These are phyloP conservation scores for Engystomops pustulosus DNA, from an alignment of 2,113 vertebrate species.

Conservation along the genomic window DNA sequence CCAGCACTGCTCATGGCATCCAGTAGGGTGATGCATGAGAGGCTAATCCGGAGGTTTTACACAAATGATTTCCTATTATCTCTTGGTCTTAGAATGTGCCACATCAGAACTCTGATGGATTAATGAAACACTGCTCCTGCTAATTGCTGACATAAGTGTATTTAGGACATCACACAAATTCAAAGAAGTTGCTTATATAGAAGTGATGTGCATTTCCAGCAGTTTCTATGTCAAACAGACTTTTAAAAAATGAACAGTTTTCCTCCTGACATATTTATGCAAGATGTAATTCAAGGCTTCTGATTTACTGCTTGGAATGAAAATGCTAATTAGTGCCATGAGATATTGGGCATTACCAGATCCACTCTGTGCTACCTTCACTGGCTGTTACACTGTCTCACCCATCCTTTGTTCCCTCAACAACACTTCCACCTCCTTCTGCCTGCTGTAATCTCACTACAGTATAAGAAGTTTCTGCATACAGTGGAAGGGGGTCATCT, in stretches of 20 bases:
- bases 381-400: too few relatives aligned
- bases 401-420: too few relatives aligned
- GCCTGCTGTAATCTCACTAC: too few relatives aligned
- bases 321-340: neutral
- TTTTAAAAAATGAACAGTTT: constrained; percentile 17
- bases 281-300: neutral
- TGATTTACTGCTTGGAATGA: neutral
- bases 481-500: too few relatives aligned
- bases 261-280: neutral
- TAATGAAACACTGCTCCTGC: constrained; percentile 82
- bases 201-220: constrained; percentile 61
- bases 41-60: constrained; percentile 77
- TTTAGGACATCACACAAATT: constrained; percentile 67
- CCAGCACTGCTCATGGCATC: constrained; percentile 57
- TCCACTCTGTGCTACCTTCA: too few relatives aligned
- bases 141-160: constrained; percentile 86
- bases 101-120: constrained; percentile 77
- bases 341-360: neutral
- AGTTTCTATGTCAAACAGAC: neutral
- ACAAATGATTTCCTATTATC: constrained; percentile 75
- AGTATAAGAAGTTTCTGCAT: too few relatives aligned
- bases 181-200: constrained; percentile 65
- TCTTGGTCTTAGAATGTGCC: constrained; percentile 73
- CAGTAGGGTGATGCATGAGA: constrained; percentile 57
- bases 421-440: too few relatives aligned